Percentiles rank a stretch among this genome's conserved stretches.
Evolutionary conservation across 2,888 invertebrate species (phyloP).

Genomic region (Cephus nigrinus): DNA sequence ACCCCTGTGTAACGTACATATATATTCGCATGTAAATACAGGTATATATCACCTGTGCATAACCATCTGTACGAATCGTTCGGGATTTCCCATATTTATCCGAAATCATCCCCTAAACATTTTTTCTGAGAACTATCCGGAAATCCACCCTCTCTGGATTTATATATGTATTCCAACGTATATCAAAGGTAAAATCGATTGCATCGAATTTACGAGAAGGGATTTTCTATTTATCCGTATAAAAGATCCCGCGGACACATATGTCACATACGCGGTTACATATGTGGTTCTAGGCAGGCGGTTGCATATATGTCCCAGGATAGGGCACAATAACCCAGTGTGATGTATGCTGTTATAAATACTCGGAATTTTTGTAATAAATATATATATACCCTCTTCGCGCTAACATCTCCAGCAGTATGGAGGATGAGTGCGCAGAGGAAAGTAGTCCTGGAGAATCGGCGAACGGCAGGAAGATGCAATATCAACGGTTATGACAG

Average conservation of each 20-base stretch:
- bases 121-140: not conserved
- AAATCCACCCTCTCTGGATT: not conserved
- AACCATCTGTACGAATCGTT: not conserved
- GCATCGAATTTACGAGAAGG: not conserved
- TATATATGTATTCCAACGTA: not conserved
- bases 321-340: not conserved
- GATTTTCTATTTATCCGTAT: not conserved
- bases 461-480: constrained; percentile 40
- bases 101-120: not conserved
- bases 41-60: not conserved
- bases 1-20: not conserved
- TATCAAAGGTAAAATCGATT: not conserved
- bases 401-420: constrained; percentile 14
- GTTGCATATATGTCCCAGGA: not conserved
- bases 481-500: constrained; percentile 59
- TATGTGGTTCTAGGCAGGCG: not conserved
- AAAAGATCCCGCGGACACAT: not conserved
- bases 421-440: constrained; percentile 45
- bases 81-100: not conserved
- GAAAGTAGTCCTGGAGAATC: constrained; percentile 13
- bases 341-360: not conserved
- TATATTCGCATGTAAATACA: not conserved
- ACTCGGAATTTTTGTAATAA: not conserved
- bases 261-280: not conserved
- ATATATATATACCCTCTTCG: not conserved